Percentiles rank a stretch among this genome's conserved stretches.
Conservation (phyloP, 2,888 invertebrate genomes). For the Thera obeliscata region DNA sequence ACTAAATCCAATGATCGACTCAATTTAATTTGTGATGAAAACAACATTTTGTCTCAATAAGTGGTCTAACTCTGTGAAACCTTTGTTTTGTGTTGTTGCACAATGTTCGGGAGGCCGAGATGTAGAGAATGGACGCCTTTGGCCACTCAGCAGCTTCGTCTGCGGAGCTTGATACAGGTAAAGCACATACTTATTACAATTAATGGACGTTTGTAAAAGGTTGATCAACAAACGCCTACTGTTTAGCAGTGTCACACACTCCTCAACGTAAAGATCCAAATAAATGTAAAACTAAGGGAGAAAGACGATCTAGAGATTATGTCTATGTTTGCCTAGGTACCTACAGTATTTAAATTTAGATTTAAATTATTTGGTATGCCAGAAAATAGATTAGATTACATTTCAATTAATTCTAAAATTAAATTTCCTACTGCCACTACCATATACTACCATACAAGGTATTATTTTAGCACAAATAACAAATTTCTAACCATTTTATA, state of each 20-base stretch:
- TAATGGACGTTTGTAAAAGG: conserved; percentile 19
- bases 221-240: conserved; percentile 68
- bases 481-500: too few relatives aligned
- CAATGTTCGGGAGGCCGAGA: conserved; percentile 86
- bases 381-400: too few relatives aligned
- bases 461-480: too few relatives aligned
- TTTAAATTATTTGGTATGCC: too few relatives aligned
- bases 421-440: too few relatives aligned
- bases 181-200: conserved; percentile 5
- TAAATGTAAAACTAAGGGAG: too few relatives aligned
- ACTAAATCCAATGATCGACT: neutral
- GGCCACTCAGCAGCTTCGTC: conserved; percentile 92
- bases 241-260: neutral
- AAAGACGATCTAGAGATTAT: too few relatives aligned
- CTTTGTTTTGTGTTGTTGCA: conserved; percentile 49
- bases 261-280: neutral
- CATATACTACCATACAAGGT: too few relatives aligned
- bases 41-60: neutral
- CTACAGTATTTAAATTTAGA: too few relatives aligned
- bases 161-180: conserved; percentile 92
- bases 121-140: conserved; percentile 92
- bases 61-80: conserved; percentile 3
- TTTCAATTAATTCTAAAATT: too few relatives aligned
- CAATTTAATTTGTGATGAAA: neutral
- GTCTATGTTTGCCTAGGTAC: too few relatives aligned